Base-by-base conservation (phyloP, 2,888 invertebrate species). In the Digitonthophagus gazella region DNA sequence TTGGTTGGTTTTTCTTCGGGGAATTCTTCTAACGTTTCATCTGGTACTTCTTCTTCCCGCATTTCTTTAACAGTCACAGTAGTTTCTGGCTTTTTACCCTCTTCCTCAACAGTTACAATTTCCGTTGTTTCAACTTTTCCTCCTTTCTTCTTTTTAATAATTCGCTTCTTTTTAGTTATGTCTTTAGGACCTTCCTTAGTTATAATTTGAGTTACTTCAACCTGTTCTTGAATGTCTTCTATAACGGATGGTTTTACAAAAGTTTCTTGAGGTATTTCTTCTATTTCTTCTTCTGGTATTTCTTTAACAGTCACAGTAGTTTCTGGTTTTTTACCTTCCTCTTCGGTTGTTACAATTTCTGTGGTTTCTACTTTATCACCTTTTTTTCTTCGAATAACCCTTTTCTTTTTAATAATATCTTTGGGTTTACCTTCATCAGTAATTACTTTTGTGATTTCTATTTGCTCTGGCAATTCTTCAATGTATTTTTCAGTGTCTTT, bases 381-480 rank as follows among this genome's bases (percentile, higher is more conserved):
- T 63, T 76, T 79, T 11, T 80, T 81, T 72, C 81, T 84, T 67
- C 83, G 84, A 1, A 84, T 80, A 66, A 83, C 82, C 1, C 82
- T 80, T 71, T 82, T 84, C 5, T 81, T 84, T 20, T 68, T 69
- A 20, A 70, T 67, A 15, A 64, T 54, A 65, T 77, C 79, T 65
- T 75, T 75, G 1, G 77, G 75, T 8, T 77, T 80, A 1, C 78
- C 73, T 73, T 65, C 79, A 63, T 73, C 69, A 18, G 71, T 67
- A 11, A 69, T 66, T 2, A 74, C 71, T 70, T 75, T 72, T 8
- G 69, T 71, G 5, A 74, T 70, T 65, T 74, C 69, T 22, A 72
- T 70, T 66, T 74, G 67, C 72, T 77, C 77, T 75, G 70, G 84
- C 73, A 69, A 77, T 72, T 71, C 64, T 69, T 73, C 67, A 2